A percentile compares a stretch with the other conserved stretches of the same genome.
Evolutionary conservation across 2,113 vertebrate species (phyloP).

Genomic region (Narcine bancroftii): DNA sequence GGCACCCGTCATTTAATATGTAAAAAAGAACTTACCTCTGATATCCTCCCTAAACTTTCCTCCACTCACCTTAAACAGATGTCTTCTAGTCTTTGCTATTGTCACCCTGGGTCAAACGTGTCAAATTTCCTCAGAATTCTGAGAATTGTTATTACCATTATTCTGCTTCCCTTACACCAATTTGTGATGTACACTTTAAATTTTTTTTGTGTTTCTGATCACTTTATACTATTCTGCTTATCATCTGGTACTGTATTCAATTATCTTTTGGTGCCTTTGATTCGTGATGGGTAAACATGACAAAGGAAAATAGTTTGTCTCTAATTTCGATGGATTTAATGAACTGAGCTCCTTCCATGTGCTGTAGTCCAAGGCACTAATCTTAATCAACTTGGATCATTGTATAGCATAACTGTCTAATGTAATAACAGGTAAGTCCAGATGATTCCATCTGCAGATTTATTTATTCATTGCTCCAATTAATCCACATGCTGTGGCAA

Average conservation of each 20-base stretch:
- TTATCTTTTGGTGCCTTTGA: neutral
- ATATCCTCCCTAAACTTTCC: too few relatives aligned
- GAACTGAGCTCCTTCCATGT: neutral
- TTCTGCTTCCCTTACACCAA: neutral
- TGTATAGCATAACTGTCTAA: neutral
- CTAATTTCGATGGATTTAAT: neutral
- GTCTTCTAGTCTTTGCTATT: too few relatives aligned
- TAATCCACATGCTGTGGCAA: neutral
- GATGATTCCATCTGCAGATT: neutral
- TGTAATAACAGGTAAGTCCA: neutral
- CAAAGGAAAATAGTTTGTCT: neutral
- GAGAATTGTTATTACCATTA: neutral
- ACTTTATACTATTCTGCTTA: neutral
- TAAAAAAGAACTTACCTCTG: too few relatives aligned
- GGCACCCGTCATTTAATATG: too few relatives aligned
- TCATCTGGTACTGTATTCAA: neutral
- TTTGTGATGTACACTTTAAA: neutral
- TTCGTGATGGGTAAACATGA: neutral
- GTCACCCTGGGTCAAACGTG: too few relatives aligned
- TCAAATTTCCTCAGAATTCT: too few relatives aligned
- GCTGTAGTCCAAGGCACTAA: neutral
- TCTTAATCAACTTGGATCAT: neutral
- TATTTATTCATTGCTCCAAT: neutral
- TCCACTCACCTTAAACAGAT: too few relatives aligned
- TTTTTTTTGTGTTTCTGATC: neutral